phyloP scores from a whole-genome alignment of 2,888 invertebrate genomes.

The Ethmia dodecea region DNA sequence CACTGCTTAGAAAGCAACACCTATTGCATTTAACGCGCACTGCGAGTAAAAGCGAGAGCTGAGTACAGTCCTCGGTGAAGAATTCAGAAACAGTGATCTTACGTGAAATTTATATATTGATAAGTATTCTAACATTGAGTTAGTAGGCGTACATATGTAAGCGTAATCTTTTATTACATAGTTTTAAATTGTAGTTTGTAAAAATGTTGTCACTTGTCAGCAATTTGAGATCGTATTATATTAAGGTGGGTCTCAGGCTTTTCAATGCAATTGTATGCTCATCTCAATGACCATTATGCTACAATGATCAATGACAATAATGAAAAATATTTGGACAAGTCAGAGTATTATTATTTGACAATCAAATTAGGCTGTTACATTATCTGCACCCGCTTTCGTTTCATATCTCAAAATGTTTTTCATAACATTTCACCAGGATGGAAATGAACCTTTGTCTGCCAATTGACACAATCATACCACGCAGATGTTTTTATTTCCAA shows the following conservation, averaged over 20 bases:
- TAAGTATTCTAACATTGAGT: too few species aligned
- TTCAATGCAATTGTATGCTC: slow-evolving; percentile 32
- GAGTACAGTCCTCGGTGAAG: too few species aligned
- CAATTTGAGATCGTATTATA: slow-evolving; percentile 6
- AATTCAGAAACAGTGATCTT: too few species aligned
- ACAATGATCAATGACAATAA: slow-evolving; percentile 41
- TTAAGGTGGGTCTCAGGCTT: slow-evolving; percentile 38
- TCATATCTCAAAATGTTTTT: slow-evolving; percentile 36
- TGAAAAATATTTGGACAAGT: slow-evolving; percentile 53
- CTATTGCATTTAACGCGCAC: slow-evolving; percentile 55
- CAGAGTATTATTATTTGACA: slow-evolving; percentile 45
- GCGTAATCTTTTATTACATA: too few species aligned
- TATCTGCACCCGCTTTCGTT: slow-evolving; percentile 22
- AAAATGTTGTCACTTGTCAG: too few species aligned
- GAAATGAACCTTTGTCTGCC: slow-evolving; percentile 19
- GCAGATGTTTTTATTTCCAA: too few species aligned
- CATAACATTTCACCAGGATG: slow-evolving; percentile 36
- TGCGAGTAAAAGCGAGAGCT: slow-evolving; percentile 62
- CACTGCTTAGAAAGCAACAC: slow-evolving; percentile 73
- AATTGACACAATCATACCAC: too few species aligned
- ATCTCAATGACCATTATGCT: slow-evolving; percentile 38
- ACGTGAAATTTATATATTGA: too few species aligned
- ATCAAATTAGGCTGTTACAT: slow-evolving; percentile 39
- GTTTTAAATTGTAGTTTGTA: too few species aligned
- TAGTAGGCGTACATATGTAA: too few species aligned